Base-by-base conservation (phyloP, 2,113 vertebrate species). In the Oncorhynchus keta region DNA sequence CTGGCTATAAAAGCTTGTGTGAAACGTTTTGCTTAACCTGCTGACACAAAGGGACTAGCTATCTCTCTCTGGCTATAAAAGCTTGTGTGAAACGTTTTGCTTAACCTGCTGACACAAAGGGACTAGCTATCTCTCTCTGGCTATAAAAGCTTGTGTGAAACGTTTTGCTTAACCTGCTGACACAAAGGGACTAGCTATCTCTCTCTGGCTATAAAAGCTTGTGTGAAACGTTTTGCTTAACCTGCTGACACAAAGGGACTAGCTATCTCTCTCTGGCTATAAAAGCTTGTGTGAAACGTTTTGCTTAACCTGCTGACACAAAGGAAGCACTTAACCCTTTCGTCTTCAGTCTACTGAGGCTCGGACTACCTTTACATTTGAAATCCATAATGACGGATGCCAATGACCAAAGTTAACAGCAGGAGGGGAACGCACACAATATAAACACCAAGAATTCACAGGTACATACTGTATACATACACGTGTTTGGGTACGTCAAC, bases 221-320 rank as follows among this genome's bases (percentile, higher is more conserved):
- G 79, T 76, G 83, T 80, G 80, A 93, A 89, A 90, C 28, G 79
- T 76, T 85, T 84, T 88, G 89, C 85, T 91, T 90, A 91, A 89
- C 88, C 89, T 87, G 87, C 85, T 85, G 89, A 92, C 89, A 91
- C 87, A 86, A 88, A 88, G 85, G 87, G 81, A 83, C 77, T 79
- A 88, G 49, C 49, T 51, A 51, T 51, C 49, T 51, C 49, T 85
- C 84, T 83, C 24, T 69, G 76, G 83, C 82, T 81, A 79, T 91
- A 87, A 91, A 88, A 90, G 80, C 80, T 80, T 28, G 79, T 76
- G 83, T 80, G 80, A 93, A 89, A 90, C 28, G 79, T 76, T 85
- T 84, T 88, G 89, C 85, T 91, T 90, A 91, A 89, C 88, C 89
- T 87, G 87, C 85, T 85, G 89, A 92, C 89, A 91, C 87, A 86